These are phyloP conservation scores for Varecia variegata DNA, from an alignment of 2,797 vertebrate genomes.

Conservation along the genomic window DNA sequence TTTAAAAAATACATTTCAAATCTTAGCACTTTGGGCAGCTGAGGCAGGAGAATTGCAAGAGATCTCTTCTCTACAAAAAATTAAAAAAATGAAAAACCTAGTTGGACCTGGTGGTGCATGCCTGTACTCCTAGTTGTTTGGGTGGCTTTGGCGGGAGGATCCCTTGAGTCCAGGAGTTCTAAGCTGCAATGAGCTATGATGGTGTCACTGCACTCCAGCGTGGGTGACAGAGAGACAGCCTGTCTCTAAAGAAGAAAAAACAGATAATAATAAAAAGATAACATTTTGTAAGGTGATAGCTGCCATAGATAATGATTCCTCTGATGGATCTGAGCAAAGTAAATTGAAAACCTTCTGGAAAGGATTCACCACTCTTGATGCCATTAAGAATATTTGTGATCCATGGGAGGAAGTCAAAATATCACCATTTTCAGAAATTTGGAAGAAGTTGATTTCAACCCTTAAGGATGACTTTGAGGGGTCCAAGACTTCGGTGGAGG, in stretches of 20 bases:
- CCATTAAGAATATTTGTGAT: background rate
- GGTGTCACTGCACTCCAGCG: background rate
- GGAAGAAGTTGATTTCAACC: background rate
- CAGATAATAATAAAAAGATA: background rate
- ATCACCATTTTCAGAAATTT: background rate
- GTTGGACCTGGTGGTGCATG: background rate
- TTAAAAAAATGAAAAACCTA: background rate
- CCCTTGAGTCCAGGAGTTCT: background rate
- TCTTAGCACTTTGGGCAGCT: background rate
- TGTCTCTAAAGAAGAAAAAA: background rate
- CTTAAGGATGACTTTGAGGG: background rate
- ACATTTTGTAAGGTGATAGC: background rate
- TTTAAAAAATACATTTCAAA: background rate
- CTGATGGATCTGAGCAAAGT: background rate
- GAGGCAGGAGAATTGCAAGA: background rate
- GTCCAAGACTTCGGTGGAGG: background rate
- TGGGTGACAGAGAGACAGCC: background rate
- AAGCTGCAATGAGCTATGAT: background rate
- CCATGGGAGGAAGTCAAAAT: background rate
- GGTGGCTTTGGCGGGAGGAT: background rate
- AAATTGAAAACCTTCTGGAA: background rate
- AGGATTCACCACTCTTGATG: background rate
- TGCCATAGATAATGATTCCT: background rate
- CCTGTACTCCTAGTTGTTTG: background rate
- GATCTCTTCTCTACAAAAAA: background rate